phyloP scores from a whole-genome alignment of 2,797 vertebrate genomes.

The Astyanax mexicanus region DNA sequence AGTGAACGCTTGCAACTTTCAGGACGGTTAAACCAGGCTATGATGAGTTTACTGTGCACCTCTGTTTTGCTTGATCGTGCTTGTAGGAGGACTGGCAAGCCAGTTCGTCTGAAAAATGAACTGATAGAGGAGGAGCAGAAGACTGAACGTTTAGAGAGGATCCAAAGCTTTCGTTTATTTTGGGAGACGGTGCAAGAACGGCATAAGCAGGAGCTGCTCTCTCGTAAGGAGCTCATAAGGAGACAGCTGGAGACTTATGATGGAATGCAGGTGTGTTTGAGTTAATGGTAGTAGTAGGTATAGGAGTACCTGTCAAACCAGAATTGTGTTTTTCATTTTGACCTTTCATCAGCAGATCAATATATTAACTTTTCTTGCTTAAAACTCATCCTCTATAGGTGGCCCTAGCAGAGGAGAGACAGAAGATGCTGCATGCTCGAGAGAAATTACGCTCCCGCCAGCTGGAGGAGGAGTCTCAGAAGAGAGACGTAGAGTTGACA shows the following conservation, averaged over 20 bases:
- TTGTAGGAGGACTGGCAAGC: constrained; percentile 71
- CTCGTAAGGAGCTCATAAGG: constrained; percentile 73
- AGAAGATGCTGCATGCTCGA: constrained; percentile 69
- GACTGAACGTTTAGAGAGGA: constrained; percentile 76
- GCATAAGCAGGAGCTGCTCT: constrained; percentile 70
- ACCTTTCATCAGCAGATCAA: neutral
- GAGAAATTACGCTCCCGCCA: constrained; percentile 74
- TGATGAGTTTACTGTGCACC: neutral
- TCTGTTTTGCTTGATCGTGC: neutral
- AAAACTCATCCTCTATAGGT: constrained; percentile 67
- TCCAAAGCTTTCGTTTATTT: constrained; percentile 81
- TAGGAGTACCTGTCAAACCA: neutral
- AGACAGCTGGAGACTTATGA: constrained; percentile 78
- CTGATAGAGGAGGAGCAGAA: constrained; percentile 74
- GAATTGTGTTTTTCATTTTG: neutral
- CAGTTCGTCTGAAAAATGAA: constrained; percentile 74
- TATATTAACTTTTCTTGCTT: neutral
- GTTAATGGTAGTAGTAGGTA: neutral
- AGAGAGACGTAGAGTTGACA: constrained; percentile 68
- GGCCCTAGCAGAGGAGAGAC: constrained; percentile 69
- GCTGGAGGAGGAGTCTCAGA: constrained; percentile 68
- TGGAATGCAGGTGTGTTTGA: constrained; percentile 81
- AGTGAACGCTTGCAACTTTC: neutral
- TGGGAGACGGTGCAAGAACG: constrained; percentile 75
- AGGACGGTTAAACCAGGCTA: neutral